These are phyloP conservation scores for Orius insidiosus DNA, from an alignment of 1,140 invertebrate genomes.

Conservation along the genomic window DNA sequence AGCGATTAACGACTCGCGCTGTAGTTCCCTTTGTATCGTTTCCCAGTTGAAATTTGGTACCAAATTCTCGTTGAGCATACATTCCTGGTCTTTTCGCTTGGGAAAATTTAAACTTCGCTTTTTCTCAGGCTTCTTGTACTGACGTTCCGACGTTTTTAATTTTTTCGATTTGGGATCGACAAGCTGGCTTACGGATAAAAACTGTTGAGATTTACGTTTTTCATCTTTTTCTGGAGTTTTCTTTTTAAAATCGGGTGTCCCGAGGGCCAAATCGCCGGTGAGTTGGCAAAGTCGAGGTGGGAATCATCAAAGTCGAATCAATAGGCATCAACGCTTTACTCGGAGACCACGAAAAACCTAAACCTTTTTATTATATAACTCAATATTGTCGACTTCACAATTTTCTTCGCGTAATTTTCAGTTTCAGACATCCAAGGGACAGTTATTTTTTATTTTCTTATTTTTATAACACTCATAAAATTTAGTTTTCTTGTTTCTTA, in stretches of 20 bases:
- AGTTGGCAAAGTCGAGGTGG: conserved; percentile 23
- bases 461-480: conserved; percentile 12
- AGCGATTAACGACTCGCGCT: conserved; percentile 37
- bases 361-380: too few species aligned
- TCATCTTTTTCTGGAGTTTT: conserved; percentile 7
- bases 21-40: conserved; percentile 28
- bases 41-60: conserved; percentile 3
- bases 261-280: conserved; percentile 24
- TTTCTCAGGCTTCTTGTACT: conserved; percentile 12
- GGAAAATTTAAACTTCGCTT: conserved; percentile 4
- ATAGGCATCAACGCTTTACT: conserved; percentile 20
- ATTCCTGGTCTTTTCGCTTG: conserved; percentile 12
- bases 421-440: conserved; percentile 43
- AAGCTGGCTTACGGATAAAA: conserved; percentile 45
- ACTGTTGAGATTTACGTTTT: conserved; percentile 1
- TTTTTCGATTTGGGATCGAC: conserved; percentile 36
- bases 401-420: too few species aligned
- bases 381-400: too few species aligned
- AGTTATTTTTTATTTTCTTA: conserved; percentile 22
- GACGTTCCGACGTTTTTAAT: conserved; percentile 24
- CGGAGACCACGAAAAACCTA: conserved; percentile 20
- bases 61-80: conserved; percentile 11
- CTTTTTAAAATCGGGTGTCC: conserved; percentile 15
- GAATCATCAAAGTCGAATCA: conserved; percentile 20
- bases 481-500: too few species aligned